phyloP scores from a whole-genome alignment of 2,113 vertebrate species.

The Kryptolebias marmoratus region DNA sequence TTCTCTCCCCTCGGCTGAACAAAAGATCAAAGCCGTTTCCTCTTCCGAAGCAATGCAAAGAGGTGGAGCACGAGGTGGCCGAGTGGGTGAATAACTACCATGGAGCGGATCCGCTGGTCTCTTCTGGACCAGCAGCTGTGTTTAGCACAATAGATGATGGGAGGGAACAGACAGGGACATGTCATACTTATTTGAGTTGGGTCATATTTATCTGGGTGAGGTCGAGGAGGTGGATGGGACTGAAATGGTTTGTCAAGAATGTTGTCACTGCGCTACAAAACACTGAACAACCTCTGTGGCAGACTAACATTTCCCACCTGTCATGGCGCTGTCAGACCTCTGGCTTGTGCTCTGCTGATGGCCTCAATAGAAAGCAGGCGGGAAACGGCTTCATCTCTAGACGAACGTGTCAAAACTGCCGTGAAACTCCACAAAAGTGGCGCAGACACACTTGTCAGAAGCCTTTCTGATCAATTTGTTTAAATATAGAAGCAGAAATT shows the following conservation, averaged over 20 bases:
- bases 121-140: conserved; percentile 45
- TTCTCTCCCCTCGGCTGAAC: conserved; percentile 68
- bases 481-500: no score
- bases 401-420: conserved; percentile 15
- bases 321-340: conserved; percentile 57
- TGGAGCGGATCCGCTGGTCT: conserved; percentile 44
- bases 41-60: conserved; percentile 49
- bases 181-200: conserved; percentile 71
- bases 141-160: conserved; percentile 65
- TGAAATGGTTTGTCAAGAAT: conserved; percentile 72
- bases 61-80: conserved; percentile 70
- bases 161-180: conserved; percentile 58
- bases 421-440: conserved; percentile 6
- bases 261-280: conserved; percentile 64
- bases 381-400: conserved; percentile 24
- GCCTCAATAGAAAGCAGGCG: conserved; percentile 4
- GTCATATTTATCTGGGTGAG: conserved; percentile 75
- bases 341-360: conserved; percentile 42
- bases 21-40: conserved; percentile 75
- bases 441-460: neutral
- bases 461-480: neutral
- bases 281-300: conserved; percentile 33
- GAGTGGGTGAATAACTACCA: conserved; percentile 64
- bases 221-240: conserved; percentile 53
- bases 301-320: conserved; percentile 60